Evolutionary conservation across 2,797 vertebrate genomes (phyloP).

Genomic region (Columba guinea): DNA sequence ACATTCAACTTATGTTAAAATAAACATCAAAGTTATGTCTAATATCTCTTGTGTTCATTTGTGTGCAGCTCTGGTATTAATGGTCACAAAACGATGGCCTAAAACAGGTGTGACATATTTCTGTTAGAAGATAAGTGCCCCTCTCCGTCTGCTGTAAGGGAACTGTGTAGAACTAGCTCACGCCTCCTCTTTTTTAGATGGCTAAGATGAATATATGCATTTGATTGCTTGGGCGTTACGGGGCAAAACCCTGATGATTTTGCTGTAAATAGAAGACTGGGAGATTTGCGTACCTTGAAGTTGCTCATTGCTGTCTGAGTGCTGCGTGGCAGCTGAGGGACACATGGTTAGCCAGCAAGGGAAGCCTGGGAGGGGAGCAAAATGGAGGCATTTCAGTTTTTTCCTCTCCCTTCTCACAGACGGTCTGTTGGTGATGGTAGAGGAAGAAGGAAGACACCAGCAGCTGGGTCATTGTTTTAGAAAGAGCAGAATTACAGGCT

Average conservation of each 20-base stretch:
- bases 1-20: background rate
- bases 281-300: background rate
- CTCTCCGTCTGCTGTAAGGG: background rate
- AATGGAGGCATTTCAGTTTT: background rate
- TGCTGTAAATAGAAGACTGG: background rate
- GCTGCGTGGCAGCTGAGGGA: background rate
- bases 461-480: constrained; percentile 28
- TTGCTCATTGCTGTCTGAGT: background rate
- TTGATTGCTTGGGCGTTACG: background rate
- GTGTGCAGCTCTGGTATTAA: background rate
- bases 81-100: background rate
- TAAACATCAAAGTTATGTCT: background rate
- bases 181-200: background rate
- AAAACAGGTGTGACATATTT: background rate
- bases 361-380: background rate
- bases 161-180: background rate
- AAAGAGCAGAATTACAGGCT: constrained; percentile 7
- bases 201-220: background rate
- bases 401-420: background rate
- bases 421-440: background rate
- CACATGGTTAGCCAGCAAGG: background rate
- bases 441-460: constrained; percentile 19
- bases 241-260: background rate
- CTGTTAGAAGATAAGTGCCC: background rate
- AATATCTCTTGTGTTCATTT: background rate